Conservation (phyloP, 2,113 vertebrate genomes). For the Euleptes europaea region DNA sequence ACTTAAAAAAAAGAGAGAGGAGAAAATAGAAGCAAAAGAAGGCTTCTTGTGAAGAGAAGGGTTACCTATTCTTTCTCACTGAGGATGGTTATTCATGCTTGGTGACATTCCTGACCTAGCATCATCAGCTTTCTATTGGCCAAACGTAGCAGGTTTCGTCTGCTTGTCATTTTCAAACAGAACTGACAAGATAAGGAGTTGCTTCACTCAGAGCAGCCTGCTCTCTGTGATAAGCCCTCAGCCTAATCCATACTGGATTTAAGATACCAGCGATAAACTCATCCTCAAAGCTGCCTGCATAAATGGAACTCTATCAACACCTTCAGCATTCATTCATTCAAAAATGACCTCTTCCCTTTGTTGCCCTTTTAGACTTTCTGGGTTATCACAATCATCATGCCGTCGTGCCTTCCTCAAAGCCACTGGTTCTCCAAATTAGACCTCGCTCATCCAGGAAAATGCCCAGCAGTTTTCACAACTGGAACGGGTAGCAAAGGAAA, state of each 20-base stretch:
- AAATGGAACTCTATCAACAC: constrained; percentile 70
- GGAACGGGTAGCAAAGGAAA: constrained; percentile 16
- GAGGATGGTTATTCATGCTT: constrained; percentile 57
- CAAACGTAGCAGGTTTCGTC: constrained; percentile 29
- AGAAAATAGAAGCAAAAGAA: constrained; percentile 76
- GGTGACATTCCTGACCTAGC: constrained; percentile 67
- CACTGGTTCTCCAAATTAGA: constrained; percentile 34
- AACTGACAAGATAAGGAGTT: constrained; percentile 78
- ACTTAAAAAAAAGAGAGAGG: constrained; percentile 57
- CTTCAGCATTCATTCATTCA: constrained; percentile 69
- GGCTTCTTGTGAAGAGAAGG: constrained; percentile 71
- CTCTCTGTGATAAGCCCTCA: constrained; percentile 82
- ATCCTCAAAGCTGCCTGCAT: constrained; percentile 74
- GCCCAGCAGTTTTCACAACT: constrained; percentile 28
- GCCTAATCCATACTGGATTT: constrained; percentile 78
- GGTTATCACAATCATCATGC: constrained; percentile 26
- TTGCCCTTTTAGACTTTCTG: constrained; percentile 36
- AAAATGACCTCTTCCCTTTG: constrained; percentile 60
- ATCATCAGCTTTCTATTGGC: constrained; percentile 63
- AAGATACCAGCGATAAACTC: constrained; percentile 71
- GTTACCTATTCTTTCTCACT: constrained; percentile 56
- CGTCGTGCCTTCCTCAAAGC: constrained; percentile 2
- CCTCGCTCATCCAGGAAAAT: constrained; percentile 43
- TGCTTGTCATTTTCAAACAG: constrained; percentile 74
- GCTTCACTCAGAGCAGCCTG: constrained; percentile 73